These are phyloP conservation scores for Champsocephalus esox DNA, from an alignment of 2,797 vertebrate species.

Conservation along the genomic window DNA sequence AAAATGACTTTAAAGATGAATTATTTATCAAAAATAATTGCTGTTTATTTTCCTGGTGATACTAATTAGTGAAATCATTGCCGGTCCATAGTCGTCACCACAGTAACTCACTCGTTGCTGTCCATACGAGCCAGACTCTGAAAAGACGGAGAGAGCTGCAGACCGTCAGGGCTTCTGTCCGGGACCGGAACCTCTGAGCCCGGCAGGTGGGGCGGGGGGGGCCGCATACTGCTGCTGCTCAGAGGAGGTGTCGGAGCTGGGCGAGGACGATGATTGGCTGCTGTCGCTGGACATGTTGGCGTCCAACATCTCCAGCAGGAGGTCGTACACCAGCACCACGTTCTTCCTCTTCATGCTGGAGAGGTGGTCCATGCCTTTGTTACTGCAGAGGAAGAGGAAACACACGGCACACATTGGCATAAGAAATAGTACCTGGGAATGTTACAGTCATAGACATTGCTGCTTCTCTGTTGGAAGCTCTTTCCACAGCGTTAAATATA, in stretches of 20 bases:
- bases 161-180: constrained; percentile 51
- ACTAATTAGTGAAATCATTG: no score
- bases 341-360: constrained; percentile 98
- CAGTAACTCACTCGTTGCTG: constrained; percentile 48
- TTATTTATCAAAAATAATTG: no score
- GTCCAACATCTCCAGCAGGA: constrained; percentile 97
- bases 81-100: no score
- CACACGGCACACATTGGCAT: no score
- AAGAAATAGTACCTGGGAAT: no score
- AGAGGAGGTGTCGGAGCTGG: constrained; percentile 43
- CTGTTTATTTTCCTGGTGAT: no score
- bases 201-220: background rate
- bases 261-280: constrained; percentile 45
- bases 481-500: no score
- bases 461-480: no score
- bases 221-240: constrained; percentile 37
- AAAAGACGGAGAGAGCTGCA: constrained; percentile 18
- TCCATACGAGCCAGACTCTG: constrained; percentile 47
- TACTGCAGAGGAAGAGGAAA: constrained; percentile 78
- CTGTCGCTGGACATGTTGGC: constrained; percentile 87
- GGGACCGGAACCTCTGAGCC: constrained; percentile 11
- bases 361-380: constrained; percentile 98
- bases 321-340: constrained; percentile 93
- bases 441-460: no score
- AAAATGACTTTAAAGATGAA: no score